Base-by-base conservation (phyloP, 2,113 vertebrate species). In the Oriolus oriolus region DNA sequence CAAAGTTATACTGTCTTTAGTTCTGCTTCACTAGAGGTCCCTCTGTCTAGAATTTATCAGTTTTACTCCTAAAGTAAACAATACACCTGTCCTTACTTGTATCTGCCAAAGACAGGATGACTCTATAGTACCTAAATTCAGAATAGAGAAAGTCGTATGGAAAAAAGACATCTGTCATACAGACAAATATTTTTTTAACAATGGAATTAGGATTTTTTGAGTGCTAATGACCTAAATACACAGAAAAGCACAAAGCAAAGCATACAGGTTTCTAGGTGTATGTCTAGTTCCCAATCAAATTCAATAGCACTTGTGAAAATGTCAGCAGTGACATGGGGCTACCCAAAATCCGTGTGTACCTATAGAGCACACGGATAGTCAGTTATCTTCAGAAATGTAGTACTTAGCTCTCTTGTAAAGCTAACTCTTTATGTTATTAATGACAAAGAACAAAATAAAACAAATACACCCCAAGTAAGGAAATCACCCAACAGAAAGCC, bases 361-460 rank as follows among this genome's bases (percentile, higher is more conserved):
- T 73, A 8, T 1, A 10, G 57, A 79, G 30, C n/a, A 52, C 35
- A 50, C 0, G 0, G 18, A 65, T 8, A 73, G 57, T 31, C 6
- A 53, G 1, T 73, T 74, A 69, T 22, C 39, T 63, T 80, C 47
- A 59, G 33, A 80, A 83, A 47, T 68, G 6, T 17, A 49, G 19
- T 44, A 27, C 14, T 89, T 76, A 45, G 23, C 8, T 73, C 5
- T 47, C 44, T 44, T 42, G 28, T n/a, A 56, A 94, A 80, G 22
- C 56, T 66, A 47, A 37, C 24, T 45, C 14, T 50, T 77, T 69
- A 28, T 45, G 21, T 61, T 86, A 31, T 52, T 70, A 68, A 66
- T 16, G 47, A 63, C 42, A 77, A 75, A 75, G 39, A 84, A 64
- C 42, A 59, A 84, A 91, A 57, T 49, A 50, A 65, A 76, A 27